Conservation (phyloP, 2,113 vertebrate genomes). For the Catagonus wagneri region DNA sequence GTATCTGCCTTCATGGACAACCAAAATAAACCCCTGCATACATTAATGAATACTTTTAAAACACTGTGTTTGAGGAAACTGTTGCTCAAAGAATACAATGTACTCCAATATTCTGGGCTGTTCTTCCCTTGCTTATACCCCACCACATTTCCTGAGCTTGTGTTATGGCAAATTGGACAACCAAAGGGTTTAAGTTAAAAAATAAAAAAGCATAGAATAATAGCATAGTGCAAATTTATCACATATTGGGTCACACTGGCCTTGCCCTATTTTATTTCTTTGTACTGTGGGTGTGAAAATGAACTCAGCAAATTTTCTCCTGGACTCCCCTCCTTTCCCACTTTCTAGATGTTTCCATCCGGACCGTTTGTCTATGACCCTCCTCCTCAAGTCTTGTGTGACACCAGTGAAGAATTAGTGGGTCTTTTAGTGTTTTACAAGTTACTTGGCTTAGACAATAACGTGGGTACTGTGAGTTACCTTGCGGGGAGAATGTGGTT, state of each 20-base stretch:
- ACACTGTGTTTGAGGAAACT: background rate
- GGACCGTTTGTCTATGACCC: background rate
- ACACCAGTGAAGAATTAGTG: background rate
- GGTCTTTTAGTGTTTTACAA: background rate
- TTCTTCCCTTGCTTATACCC: background rate
- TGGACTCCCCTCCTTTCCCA: background rate
- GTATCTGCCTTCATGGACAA: background rate
- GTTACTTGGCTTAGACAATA: background rate
- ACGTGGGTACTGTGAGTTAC: rapidly evolving
- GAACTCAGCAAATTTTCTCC: background rate
- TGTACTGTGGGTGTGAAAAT: background rate
- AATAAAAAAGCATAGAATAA: background rate
- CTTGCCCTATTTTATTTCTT: background rate
- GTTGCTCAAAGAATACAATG: background rate
- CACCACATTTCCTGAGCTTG: background rate
- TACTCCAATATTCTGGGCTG: background rate
- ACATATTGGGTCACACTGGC: background rate
- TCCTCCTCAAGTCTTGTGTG: background rate
- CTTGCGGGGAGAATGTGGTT: background rate
- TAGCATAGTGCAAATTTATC: too few relatives aligned
- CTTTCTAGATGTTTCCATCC: background rate
- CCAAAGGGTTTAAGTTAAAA: background rate
- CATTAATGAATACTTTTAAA: background rate
- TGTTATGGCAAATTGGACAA: background rate
- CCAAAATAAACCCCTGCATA: background rate